Percentiles rank a stretch among this genome's conserved stretches.
Evolutionary conservation across 2,888 invertebrate species (phyloP).

Genomic region (Troides helena): DNA sequence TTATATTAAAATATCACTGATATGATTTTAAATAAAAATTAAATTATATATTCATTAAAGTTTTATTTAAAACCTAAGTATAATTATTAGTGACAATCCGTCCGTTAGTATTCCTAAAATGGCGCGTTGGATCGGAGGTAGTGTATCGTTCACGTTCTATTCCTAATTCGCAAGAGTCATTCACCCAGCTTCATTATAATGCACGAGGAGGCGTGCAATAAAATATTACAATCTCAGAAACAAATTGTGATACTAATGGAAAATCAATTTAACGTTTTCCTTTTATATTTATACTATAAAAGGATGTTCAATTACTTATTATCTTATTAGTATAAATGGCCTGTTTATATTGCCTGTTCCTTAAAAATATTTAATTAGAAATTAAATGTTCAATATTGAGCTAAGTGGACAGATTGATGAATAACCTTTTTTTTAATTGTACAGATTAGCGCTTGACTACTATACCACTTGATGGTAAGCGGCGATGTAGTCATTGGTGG

Average conservation of each 20-base stretch:
- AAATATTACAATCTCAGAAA: slow-evolving; percentile 28
- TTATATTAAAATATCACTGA: too few relatives aligned
- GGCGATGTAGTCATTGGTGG: too few relatives aligned
- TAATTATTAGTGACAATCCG: slow-evolving; percentile 19
- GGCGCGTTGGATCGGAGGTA: slow-evolving; percentile 32
- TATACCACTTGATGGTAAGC: too few relatives aligned
- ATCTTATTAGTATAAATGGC: too few relatives aligned
- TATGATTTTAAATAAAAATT: neutral
- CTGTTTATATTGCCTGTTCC: too few relatives aligned
- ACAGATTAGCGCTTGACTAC: too few relatives aligned
- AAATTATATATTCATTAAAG: slow-evolving; percentile 1
- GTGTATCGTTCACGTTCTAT: slow-evolving; percentile 48
- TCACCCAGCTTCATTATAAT: slow-evolving; percentile 53
- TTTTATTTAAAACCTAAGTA: neutral
- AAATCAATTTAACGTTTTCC: neutral
- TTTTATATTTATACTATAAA: neutral
- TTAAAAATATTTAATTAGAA: too few relatives aligned
- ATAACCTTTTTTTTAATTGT: too few relatives aligned
- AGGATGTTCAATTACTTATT: neutral
- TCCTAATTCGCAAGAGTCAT: slow-evolving; percentile 57
- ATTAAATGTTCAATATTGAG: too few relatives aligned
- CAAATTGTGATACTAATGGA: slow-evolving; percentile 21
- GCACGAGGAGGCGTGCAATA: slow-evolving; percentile 39
- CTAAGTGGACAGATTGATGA: too few relatives aligned
- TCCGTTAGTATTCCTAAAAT: slow-evolving; percentile 37